These are phyloP conservation scores for Mustelus asterias DNA, from an alignment of 2,113 vertebrate genomes.

Conservation along the genomic window DNA sequence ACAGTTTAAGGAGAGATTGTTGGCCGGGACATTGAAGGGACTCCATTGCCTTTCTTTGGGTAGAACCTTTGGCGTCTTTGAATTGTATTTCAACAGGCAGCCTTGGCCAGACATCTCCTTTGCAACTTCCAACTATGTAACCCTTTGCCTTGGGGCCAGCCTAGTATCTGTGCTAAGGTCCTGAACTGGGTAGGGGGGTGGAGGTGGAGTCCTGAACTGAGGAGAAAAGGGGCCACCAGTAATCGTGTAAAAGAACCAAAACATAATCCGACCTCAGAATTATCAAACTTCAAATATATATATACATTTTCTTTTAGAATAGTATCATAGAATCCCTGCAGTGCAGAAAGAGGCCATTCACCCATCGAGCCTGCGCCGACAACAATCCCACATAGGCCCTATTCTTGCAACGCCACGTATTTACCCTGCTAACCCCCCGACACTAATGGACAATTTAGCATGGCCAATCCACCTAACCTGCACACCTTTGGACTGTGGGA, in stretches of 20 bases:
- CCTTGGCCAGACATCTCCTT: neutral
- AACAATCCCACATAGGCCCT: no score
- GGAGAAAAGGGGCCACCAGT: neutral
- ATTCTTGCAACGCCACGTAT: no score
- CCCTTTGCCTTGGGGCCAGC: no score
- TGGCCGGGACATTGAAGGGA: neutral
- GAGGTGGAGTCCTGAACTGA: neutral
- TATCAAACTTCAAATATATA: neutral
- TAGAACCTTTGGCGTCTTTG: neutral
- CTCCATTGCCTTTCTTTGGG: neutral
- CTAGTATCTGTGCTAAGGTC: neutral
- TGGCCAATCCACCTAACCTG: no score
- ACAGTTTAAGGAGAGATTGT: neutral
- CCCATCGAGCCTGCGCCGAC: no score
- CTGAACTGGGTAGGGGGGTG: neutral
- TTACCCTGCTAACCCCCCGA: no score
- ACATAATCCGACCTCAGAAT: neutral
- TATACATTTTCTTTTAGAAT: neutral
- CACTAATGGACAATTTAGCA: no score
- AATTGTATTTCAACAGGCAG: neutral
- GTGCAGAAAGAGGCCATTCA: no score
- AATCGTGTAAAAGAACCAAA: neutral
- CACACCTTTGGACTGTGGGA: no score
- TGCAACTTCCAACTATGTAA: neutral
- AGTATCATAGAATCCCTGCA: no score